Conservation (phyloP, 2,888 invertebrate genomes). For the Nomada goodeniana region DNA sequence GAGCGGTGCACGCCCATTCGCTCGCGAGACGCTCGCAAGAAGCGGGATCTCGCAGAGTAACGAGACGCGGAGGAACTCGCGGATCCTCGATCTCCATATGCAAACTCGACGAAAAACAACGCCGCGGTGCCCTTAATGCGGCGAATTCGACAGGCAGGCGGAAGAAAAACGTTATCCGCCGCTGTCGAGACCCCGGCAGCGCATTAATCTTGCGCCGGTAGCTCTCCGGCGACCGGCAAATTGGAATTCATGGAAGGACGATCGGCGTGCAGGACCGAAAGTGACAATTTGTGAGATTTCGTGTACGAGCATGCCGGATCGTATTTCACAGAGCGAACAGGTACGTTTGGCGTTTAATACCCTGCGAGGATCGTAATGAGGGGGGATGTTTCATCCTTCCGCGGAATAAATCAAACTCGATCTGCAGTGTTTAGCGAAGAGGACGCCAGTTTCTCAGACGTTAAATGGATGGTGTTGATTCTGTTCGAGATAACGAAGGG, state of each 20-base stretch:
- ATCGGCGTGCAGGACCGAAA: slow-evolving; percentile 11
- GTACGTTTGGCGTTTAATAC: slow-evolving; percentile 33
- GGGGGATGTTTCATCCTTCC: background rate
- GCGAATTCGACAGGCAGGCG: slow-evolving; percentile 23
- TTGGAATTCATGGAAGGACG: slow-evolving; percentile 53
- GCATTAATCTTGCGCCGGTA: slow-evolving; percentile 49
- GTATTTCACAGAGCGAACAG: slow-evolving; percentile 17
- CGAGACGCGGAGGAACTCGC: slow-evolving; percentile 25
- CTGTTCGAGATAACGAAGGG: no score
- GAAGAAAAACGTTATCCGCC: slow-evolving; percentile 44
- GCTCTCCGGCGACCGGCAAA: slow-evolving; percentile 33
- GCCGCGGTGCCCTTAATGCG: slow-evolving; percentile 39
- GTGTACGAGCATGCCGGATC: slow-evolving; percentile 8
- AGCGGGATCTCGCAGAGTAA: background rate
- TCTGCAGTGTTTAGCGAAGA: no score
- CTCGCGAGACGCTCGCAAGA: slow-evolving; percentile 6
- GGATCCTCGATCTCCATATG: slow-evolving; percentile 43
- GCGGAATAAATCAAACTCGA: background rate
- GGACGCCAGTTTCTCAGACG: background rate
- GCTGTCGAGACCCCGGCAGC: slow-evolving; percentile 33
- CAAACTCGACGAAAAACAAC: slow-evolving; percentile 30
- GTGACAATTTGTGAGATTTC: background rate
- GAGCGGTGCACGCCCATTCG: background rate
- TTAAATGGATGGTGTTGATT: no score
- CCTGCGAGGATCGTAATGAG: slow-evolving; percentile 26